A percentile compares a stretch with the other conserved stretches of the same genome.
Conservation (phyloP, 2,888 invertebrate genomes). For the Plebejus argus region DNA sequence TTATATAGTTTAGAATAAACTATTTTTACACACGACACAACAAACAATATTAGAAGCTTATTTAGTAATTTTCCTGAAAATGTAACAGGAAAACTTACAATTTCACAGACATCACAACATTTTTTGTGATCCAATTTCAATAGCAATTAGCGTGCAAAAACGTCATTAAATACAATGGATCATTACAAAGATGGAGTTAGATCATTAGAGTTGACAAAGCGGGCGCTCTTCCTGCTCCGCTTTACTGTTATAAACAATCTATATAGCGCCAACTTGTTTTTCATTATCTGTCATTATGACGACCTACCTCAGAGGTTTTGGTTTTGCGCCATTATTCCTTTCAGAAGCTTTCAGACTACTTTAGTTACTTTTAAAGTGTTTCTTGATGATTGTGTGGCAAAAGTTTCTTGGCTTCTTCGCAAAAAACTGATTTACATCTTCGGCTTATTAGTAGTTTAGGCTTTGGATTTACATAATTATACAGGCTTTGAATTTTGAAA, state of each 20-base stretch:
- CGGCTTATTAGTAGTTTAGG: too few species aligned
- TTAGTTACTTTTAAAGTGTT: not conserved
- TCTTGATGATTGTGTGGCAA: not conserved
- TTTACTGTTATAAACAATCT: constrained; percentile 28
- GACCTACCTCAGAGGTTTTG: constrained; percentile 4
- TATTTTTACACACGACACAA: too few species aligned
- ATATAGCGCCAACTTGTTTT: constrained; percentile 24
- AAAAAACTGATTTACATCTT: too few species aligned
- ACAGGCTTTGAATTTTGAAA: too few species aligned
- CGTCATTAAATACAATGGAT: constrained; percentile 38
- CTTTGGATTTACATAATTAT: too few species aligned
- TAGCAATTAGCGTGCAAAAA: constrained; percentile 18
- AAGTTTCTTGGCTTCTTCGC: too few species aligned
- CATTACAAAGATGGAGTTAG: constrained; percentile 34
- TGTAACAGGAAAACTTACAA: not conserved
- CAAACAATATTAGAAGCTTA: too few species aligned
- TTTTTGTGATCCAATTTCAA: not conserved
- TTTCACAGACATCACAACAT: not conserved
- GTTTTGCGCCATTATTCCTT: not conserved
- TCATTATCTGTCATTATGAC: constrained; percentile 27
- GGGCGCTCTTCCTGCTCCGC: constrained; percentile 29
- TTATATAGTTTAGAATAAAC: too few species aligned
- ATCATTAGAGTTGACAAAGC: constrained; percentile 34
- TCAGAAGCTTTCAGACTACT: not conserved
- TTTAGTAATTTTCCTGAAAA: not conserved